These are phyloP conservation scores for Heteromormyrus szaboi DNA, from an alignment of 2,797 vertebrate genomes.

Conservation along the genomic window DNA sequence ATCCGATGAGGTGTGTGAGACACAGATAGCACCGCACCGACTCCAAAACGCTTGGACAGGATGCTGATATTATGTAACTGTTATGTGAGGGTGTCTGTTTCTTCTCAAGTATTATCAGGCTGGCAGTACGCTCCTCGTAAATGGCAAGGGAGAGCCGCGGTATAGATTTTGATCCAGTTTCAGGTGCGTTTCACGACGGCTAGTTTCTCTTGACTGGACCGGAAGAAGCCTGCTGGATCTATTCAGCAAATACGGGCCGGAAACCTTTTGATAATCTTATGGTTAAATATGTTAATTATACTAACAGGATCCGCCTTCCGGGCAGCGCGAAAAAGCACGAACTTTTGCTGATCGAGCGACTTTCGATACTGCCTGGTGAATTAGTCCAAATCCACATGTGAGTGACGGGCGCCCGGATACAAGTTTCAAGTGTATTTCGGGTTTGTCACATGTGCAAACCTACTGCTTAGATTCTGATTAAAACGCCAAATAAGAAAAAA, in stretches of 20 bases:
- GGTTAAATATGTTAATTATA: not conserved
- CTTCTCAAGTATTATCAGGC: not conserved
- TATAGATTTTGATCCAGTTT: slow-evolving; percentile 10
- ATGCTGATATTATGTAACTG: not conserved
- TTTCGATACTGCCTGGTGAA: not conserved
- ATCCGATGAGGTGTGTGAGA: not conserved
- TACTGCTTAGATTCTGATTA: not conserved
- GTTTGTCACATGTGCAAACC: not conserved
- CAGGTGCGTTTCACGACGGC: not conserved
- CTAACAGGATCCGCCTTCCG: not conserved
- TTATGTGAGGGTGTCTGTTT: not conserved
- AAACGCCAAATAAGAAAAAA: not conserved
- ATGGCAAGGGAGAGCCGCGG: slow-evolving; percentile 9
- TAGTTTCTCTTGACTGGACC: not conserved
- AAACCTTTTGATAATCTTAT: not conserved
- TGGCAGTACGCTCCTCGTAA: not conserved
- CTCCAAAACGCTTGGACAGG: not conserved
- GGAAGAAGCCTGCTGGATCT: not conserved
- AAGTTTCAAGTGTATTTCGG: not conserved
- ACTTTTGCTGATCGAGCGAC: not conserved
- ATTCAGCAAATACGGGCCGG: not conserved
- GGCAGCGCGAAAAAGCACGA: not conserved
- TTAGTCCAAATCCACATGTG: not conserved
- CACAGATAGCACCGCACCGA: not conserved
- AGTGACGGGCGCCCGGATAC: not conserved